Percentiles rank a stretch among this genome's conserved stretches.
Conservation (phyloP, 2,888 invertebrate species). For the Cyaniris semiargus region DNA sequence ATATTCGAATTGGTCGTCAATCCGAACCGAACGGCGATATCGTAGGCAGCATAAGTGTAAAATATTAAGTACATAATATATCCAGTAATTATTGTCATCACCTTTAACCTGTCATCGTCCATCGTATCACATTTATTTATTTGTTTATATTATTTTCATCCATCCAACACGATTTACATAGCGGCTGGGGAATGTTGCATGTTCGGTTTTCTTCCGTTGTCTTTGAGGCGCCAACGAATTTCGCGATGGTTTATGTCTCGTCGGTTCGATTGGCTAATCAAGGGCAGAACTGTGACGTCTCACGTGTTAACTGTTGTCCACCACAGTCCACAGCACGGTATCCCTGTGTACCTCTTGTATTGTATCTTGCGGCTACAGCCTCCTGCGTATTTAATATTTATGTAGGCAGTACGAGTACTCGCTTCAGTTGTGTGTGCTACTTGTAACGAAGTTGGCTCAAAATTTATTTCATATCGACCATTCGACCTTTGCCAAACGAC, state of each 20-base stretch:
- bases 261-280: slow-evolving; percentile 12
- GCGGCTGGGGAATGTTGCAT: slow-evolving; percentile 81
- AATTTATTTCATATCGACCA: not conserved
- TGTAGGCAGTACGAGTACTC: slow-evolving; percentile 23
- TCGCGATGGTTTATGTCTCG: not conserved
- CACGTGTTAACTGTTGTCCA: slow-evolving; percentile 10
- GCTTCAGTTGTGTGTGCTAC: slow-evolving; percentile 16
- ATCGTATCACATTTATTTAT: slow-evolving; percentile 60
- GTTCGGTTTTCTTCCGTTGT: slow-evolving; percentile 41
- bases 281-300: slow-evolving; percentile 17
- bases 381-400: slow-evolving; percentile 11
- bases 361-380: slow-evolving; percentile 24
- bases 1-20: slow-evolving; percentile 42
- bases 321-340: slow-evolving; percentile 5
- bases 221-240: slow-evolving; percentile 10
- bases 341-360: slow-evolving; percentile 21
- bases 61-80: slow-evolving; percentile 41
- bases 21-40: slow-evolving; percentile 43
- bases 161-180: slow-evolving; percentile 75
- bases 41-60: slow-evolving; percentile 44
- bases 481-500: not conserved
- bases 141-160: slow-evolving; percentile 62
- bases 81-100: slow-evolving; percentile 51
- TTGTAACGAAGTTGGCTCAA: slow-evolving; percentile 15
- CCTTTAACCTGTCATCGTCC: slow-evolving; percentile 67